Evolutionary conservation across 2,113 vertebrate genomes (phyloP).

Genomic region (Stigmatopora nigra): DNA sequence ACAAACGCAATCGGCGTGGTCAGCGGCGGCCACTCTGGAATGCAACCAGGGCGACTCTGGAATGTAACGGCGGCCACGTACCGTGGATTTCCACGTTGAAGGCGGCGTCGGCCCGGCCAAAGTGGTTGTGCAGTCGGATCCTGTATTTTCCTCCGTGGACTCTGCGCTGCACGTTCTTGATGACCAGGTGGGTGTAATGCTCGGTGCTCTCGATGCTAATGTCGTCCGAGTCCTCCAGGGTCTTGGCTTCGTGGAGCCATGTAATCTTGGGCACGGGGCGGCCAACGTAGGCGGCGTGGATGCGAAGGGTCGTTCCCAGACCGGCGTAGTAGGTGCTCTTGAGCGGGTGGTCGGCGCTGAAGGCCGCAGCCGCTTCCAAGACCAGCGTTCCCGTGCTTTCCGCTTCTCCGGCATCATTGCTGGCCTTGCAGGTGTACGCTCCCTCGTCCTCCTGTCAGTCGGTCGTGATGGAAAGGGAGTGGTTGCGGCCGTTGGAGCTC

Average conservation of each 20-base stretch:
- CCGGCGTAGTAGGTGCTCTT: constrained; percentile 84
- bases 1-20: constrained; percentile 5
- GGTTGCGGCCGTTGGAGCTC: constrained; percentile 93
- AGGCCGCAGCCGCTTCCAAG: constrained; percentile 83
- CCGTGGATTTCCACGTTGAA: constrained; percentile 93
- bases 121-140: constrained; percentile 89
- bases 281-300: constrained; percentile 89
- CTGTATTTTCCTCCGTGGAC: constrained; percentile 91
- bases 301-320: constrained; percentile 84
- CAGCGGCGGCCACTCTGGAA: not conserved
- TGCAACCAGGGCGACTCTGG: too few species aligned
- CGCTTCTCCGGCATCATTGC: constrained; percentile 88
- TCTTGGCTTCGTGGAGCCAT: constrained; percentile 87
- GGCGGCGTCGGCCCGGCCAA: constrained; percentile 82
- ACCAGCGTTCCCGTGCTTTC: constrained; percentile 84
- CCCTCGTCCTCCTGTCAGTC: constrained; percentile 97
- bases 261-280: constrained; percentile 92
- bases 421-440: constrained; percentile 84
- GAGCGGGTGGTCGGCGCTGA: constrained; percentile 85
- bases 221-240: constrained; percentile 81
- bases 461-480: constrained; percentile 84
- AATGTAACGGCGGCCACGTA: constrained; percentile 48
- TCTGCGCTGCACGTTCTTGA: constrained; percentile 92
- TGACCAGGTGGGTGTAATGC: constrained; percentile 89
- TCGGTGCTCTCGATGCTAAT: constrained; percentile 91